These are phyloP conservation scores for Crotalus viridis DNA, from an alignment of 2,113 vertebrate species.

Conservation along the genomic window DNA sequence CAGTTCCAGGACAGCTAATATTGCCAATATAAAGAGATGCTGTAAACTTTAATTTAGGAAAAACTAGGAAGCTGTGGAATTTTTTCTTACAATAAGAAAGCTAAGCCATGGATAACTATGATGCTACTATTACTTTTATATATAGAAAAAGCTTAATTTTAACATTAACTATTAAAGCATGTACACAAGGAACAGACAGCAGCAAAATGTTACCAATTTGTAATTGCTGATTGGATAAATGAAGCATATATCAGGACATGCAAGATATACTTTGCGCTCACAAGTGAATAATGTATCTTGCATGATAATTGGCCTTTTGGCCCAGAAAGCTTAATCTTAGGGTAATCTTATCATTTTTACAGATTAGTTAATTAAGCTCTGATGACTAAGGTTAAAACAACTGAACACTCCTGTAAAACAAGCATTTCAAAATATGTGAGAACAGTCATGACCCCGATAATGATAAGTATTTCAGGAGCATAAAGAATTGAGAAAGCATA, in stretches of 20 bases:
- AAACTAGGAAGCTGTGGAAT: not conserved
- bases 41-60: not conserved
- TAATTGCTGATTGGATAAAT: not conserved
- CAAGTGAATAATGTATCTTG: not conserved
- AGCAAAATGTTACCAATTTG: not conserved
- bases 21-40: not conserved
- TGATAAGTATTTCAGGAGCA: not conserved
- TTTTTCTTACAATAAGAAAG: not conserved
- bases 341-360: not conserved
- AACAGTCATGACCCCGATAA: not conserved
- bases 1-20: not conserved
- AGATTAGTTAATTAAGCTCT: not conserved
- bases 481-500: not conserved
- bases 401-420: not conserved
- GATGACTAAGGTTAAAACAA: not conserved
- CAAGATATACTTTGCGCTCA: not conserved
- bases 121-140: not conserved
- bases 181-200: not conserved
- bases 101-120: not conserved
- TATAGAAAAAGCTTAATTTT: not conserved
- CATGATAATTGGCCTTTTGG: not conserved
- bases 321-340: not conserved
- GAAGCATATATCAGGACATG: not conserved
- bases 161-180: not conserved
- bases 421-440: not conserved